These are phyloP conservation scores for Cyprinodon diabolis DNA, from an alignment of 2,797 vertebrate genomes.

Conservation along the genomic window DNA sequence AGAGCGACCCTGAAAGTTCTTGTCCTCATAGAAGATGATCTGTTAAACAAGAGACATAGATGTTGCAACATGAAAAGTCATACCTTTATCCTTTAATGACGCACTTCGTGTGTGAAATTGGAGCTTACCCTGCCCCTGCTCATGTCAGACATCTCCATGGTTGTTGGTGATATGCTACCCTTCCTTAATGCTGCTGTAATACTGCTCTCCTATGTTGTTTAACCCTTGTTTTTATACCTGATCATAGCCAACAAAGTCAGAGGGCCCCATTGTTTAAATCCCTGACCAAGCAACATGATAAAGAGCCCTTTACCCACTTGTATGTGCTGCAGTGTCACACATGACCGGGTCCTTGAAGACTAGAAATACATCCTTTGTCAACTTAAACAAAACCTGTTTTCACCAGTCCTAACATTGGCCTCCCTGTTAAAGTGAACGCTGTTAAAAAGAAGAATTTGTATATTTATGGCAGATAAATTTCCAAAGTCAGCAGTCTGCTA, in stretches of 20 bases:
- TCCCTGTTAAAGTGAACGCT: too few relatives aligned
- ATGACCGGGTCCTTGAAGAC: conserved; percentile 48
- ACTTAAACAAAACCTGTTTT: not conserved
- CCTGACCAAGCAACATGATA: conserved; percentile 74
- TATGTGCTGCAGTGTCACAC: conserved; percentile 32
- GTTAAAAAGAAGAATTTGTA: too few relatives aligned
- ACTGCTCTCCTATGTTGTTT: conserved; percentile 63
- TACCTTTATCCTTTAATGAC: not conserved
- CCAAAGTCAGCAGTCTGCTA: too few relatives aligned
- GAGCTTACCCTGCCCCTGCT: conserved; percentile 71
- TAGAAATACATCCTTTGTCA: conserved; percentile 41
- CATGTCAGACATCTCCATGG: conserved; percentile 71
- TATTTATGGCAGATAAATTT: too few relatives aligned
- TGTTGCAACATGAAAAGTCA: conserved; percentile 20
- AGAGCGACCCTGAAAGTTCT: conserved; percentile 4
- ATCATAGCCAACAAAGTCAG: conserved; percentile 48
- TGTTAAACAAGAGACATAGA: conserved; percentile 23
- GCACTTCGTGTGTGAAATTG: not conserved
- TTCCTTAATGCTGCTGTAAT: conserved; percentile 44
- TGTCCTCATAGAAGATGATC: conserved; percentile 12
- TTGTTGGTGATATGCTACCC: conserved; percentile 63
- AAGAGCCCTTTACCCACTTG: conserved; percentile 49
- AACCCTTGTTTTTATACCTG: conserved; percentile 75
- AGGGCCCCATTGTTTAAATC: conserved; percentile 75
- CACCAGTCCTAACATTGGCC: too few relatives aligned